These are phyloP conservation scores for Acrossocheilus fasciatus DNA, from an alignment of 2,797 vertebrate genomes.

Conservation along the genomic window DNA sequence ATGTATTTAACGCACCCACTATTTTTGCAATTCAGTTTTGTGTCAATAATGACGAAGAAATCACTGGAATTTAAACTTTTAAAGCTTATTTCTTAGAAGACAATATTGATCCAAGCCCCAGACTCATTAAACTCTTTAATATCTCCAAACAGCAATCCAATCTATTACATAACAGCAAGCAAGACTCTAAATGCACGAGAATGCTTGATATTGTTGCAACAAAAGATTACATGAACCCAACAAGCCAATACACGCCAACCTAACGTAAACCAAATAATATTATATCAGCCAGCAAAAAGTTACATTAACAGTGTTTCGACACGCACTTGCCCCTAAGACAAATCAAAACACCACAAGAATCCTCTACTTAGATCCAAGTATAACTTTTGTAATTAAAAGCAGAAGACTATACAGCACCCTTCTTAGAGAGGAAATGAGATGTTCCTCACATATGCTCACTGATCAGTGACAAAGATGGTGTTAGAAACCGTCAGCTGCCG, in stretches of 20 bases:
- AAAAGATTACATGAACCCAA: not conserved
- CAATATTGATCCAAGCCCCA: not conserved
- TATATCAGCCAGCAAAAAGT: not conserved
- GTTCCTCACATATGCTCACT: not conserved
- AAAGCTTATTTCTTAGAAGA: not conserved
- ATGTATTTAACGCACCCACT: not conserved
- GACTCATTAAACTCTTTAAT: not conserved
- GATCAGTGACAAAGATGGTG: slow-evolving; percentile 25
- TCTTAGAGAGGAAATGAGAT: slow-evolving; percentile 31
- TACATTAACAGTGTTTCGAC: slow-evolving; percentile 30
- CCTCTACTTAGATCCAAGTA: not conserved
- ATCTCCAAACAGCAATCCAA: not conserved
- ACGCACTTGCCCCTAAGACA: not conserved
- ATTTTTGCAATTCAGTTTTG: not conserved
- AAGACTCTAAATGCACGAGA: not conserved
- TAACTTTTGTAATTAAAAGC: not conserved
- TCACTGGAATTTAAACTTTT: not conserved
- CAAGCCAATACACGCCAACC: slow-evolving; percentile 1
- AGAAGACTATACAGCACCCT: not conserved
- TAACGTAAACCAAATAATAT: slow-evolving; percentile 2
- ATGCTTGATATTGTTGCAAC: not conserved
- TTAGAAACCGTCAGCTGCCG: slow-evolving; percentile 53
- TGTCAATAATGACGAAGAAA: not conserved
- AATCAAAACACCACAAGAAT: slow-evolving; percentile 8
- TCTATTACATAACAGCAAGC: not conserved